Evolutionary conservation across 2,797 vertebrate genomes (phyloP).

Genomic region (Petrocephalus schoutedeni): DNA sequence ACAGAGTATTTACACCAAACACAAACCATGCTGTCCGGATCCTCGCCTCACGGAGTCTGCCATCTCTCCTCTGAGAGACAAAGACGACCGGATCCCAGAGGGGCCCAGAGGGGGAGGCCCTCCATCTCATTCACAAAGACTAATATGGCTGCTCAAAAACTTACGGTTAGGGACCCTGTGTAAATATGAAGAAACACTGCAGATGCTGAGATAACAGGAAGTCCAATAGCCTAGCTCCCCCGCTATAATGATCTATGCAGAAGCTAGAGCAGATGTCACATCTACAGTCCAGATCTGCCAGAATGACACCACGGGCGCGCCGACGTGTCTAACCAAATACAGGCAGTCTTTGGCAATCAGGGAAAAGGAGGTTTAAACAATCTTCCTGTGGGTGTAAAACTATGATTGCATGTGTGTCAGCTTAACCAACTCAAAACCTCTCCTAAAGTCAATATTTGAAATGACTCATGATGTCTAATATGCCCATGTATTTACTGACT

Average conservation of each 20-base stretch:
- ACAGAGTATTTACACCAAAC: neutral
- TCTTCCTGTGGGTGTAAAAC: neutral
- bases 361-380: neutral
- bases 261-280: neutral
- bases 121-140: neutral
- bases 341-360: neutral
- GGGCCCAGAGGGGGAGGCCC: neutral
- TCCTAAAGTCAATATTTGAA: neutral
- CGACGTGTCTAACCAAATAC: neutral
- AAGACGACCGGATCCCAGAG: neutral
- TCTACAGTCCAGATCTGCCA: neutral
- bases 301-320: neutral
- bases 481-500: neutral
- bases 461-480: neutral
- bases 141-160: neutral
- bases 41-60: neutral
- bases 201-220: slow-evolving; percentile 22
- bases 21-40: neutral
- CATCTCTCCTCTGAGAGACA: neutral
- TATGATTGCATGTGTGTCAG: neutral
- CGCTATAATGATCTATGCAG: neutral
- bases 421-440: neutral
- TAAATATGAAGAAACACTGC: slow-evolving; percentile 49
- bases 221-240: neutral
- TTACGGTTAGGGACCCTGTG: neutral